phyloP scores from a whole-genome alignment of 92 coral and sea anemone genomes.

The Muricea muricata region DNA sequence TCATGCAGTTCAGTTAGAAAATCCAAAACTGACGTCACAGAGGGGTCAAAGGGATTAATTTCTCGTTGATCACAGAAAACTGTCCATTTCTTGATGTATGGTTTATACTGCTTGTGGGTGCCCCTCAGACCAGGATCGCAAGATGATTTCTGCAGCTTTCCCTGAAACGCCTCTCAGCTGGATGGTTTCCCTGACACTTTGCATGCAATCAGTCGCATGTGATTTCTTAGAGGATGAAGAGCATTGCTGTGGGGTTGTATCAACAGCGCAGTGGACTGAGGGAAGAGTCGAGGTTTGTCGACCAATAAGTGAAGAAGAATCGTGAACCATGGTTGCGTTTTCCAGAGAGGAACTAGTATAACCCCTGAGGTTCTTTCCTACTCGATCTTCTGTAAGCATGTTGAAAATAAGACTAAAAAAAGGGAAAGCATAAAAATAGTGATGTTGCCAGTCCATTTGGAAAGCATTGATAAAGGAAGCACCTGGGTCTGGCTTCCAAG shows the following conservation, averaged over 20 bases:
- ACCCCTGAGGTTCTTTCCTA: slow-evolving; percentile 30
- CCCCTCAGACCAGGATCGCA: slow-evolving; percentile 42
- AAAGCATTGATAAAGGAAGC: slow-evolving; percentile 36
- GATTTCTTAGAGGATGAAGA: slow-evolving; percentile 41
- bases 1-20: slow-evolving; percentile 46
- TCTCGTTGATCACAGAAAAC: slow-evolving; percentile 52
- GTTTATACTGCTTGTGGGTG: slow-evolving; percentile 49
- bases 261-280: slow-evolving; percentile 14
- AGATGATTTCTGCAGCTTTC: slow-evolving; percentile 46
- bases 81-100: slow-evolving; percentile 28
- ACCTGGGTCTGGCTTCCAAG: slow-evolving; percentile 53
- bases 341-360: slow-evolving; percentile 38
- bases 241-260: slow-evolving; percentile 34
- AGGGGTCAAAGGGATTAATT: slow-evolving; percentile 47
- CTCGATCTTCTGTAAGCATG: slow-evolving; percentile 43
- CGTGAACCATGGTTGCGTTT: slow-evolving; percentile 55
- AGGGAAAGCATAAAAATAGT: slow-evolving; percentile 48
- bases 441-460: slow-evolving; percentile 23
- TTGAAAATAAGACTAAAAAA: no score
- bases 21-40: slow-evolving; percentile 42
- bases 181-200: slow-evolving; percentile 40
- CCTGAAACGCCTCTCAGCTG: slow-evolving; percentile 37
- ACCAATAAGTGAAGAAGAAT: slow-evolving; percentile 33
- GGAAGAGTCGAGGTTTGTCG: slow-evolving; percentile 46
- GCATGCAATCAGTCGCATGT: slow-evolving; percentile 42